phyloP scores from a whole-genome alignment of 2,113 vertebrate genomes.

The Gasterosteus aculeatus region DNA sequence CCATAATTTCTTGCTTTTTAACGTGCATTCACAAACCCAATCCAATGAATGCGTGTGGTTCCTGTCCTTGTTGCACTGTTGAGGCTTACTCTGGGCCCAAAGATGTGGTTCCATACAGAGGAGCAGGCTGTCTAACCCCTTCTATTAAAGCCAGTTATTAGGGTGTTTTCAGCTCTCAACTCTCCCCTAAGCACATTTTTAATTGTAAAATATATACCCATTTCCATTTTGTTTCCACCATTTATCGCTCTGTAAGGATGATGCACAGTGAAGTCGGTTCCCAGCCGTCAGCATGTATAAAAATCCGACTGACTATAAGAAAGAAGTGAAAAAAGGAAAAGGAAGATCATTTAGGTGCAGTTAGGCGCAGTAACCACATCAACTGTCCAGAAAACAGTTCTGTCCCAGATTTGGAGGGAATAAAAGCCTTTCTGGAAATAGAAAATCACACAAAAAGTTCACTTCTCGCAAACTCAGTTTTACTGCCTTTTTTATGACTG shows the following conservation, averaged over 20 bases:
- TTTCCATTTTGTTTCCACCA: neutral
- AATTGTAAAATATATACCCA: too few species aligned
- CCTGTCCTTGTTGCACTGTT: too few species aligned
- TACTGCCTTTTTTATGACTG: conserved; percentile 43
- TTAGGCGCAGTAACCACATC: conserved; percentile 37
- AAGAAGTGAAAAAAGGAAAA: conserved; percentile 17
- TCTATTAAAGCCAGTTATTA: too few species aligned
- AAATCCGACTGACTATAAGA: neutral
- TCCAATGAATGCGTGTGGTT: too few species aligned
- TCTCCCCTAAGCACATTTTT: too few species aligned
- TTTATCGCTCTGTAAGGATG: conserved; percentile 5
- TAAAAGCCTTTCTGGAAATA: conserved; percentile 1
- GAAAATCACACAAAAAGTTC: conserved; percentile 52
- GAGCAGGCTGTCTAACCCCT: too few species aligned
- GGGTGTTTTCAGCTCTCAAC: too few species aligned
- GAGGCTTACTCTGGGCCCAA: too few species aligned
- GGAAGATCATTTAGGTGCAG: neutral
- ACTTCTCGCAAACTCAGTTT: conserved; percentile 61
- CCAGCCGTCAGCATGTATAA: conserved; percentile 34
- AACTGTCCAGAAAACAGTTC: conserved; percentile 35
- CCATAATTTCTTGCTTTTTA: too few species aligned
- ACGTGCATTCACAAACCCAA: too few species aligned
- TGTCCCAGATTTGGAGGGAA: conserved; percentile 45
- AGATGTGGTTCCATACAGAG: too few species aligned
- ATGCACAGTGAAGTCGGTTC: conserved; percentile 10